Percentiles rank a stretch among this genome's conserved stretches.
Conservation (phyloP, 2,797 vertebrate species). For the Acanthis flammea region DNA sequence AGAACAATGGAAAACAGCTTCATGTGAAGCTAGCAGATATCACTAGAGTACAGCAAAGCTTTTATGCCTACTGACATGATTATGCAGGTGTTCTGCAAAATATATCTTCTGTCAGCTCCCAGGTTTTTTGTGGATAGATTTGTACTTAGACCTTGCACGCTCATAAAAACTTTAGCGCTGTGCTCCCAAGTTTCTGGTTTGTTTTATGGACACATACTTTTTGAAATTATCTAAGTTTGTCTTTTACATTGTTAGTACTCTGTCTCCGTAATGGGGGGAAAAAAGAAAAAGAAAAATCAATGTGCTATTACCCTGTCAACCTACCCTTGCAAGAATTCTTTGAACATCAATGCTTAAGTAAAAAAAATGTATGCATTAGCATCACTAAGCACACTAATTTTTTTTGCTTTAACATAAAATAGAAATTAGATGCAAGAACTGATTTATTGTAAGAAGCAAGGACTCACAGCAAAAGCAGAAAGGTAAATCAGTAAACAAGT, state of each 20-base stretch:
- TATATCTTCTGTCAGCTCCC: background rate
- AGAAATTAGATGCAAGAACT: slow-evolving; percentile 2
- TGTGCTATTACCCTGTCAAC: slow-evolving; percentile 57
- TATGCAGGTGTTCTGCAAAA: background rate
- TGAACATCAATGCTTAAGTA: slow-evolving; percentile 17
- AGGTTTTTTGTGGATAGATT: background rate
- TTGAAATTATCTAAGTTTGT: slow-evolving; percentile 21
- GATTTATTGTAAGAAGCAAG: background rate
- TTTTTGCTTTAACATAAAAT: slow-evolving; percentile 13
- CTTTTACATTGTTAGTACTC: background rate
- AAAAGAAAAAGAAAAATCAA: slow-evolving; percentile 41
- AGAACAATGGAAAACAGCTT: background rate
- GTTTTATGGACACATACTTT: background rate
- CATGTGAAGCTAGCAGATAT: background rate
- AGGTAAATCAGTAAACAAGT: background rate
- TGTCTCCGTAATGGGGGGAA: slow-evolving; percentile 2
- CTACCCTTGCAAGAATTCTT: slow-evolving; percentile 20
- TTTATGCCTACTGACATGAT: background rate
- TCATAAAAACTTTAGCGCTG: background rate
- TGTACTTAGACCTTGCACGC: background rate
- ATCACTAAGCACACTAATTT: slow-evolving; percentile 17
- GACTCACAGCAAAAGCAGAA: background rate
- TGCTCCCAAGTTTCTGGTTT: background rate
- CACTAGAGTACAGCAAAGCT: background rate
- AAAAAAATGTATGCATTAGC: slow-evolving; percentile 43